phyloP scores from a whole-genome alignment of 2,888 invertebrate genomes.

The Agriotes lineatus region DNA sequence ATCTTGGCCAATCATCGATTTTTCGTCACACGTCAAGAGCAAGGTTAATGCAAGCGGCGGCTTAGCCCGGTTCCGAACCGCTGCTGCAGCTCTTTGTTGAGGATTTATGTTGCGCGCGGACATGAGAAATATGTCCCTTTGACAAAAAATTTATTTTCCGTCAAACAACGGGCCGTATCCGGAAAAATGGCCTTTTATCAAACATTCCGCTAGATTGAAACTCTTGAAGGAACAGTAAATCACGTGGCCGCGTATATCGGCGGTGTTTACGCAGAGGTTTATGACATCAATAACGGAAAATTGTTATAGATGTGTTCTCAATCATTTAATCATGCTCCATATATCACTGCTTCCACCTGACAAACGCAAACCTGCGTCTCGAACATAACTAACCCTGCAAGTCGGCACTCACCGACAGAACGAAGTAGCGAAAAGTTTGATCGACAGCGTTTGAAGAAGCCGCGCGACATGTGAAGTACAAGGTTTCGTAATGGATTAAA shows the following conservation, averaged over 20 bases:
- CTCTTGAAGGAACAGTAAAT: conserved; percentile 29
- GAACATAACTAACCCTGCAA: neutral
- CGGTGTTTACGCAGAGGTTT: conserved; percentile 49
- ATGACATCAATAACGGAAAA: conserved; percentile 54
- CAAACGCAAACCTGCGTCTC: conserved; percentile 36
- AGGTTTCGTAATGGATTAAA: conserved; percentile 17
- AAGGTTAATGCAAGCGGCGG: conserved; percentile 21
- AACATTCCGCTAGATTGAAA: conserved; percentile 27
- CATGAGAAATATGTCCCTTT: conserved; percentile 20
- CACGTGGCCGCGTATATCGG: conserved; percentile 33
- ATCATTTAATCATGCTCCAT: conserved; percentile 51
- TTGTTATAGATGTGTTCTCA: conserved; percentile 55
- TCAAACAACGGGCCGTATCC: conserved; percentile 20
- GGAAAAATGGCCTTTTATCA: conserved; percentile 28
- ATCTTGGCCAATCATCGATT: conserved; percentile 21
- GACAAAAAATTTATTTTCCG: conserved; percentile 32
- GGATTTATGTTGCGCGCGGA: conserved; percentile 20
- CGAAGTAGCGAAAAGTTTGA: neutral
- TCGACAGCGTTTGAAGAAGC: conserved; percentile 7
- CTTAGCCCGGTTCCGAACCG: neutral
- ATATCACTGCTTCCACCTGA: conserved; percentile 49
- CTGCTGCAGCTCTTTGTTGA: conserved; percentile 13
- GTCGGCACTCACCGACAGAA: neutral
- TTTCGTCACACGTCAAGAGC: conserved; percentile 21
- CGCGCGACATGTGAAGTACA: conserved; percentile 15